A percentile compares a stretch with the other conserved stretches of the same genome.
phyloP scores from a whole-genome alignment of 2,797 vertebrate genomes.

The Chaetophractus vellerosus region DNA sequence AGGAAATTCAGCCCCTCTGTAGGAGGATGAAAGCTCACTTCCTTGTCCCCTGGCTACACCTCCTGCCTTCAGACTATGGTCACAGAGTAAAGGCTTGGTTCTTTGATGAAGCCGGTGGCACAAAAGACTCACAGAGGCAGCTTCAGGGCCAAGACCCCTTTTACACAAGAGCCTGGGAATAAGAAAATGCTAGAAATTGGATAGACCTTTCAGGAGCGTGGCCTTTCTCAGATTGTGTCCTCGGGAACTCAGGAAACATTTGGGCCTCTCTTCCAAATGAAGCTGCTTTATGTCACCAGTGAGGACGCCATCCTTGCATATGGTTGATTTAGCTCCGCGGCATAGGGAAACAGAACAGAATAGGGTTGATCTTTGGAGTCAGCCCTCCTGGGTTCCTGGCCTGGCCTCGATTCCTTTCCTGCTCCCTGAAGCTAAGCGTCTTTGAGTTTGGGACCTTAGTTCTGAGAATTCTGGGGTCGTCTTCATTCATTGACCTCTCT shows the following conservation, averaged over 20 bases:
- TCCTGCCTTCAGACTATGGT: neutral
- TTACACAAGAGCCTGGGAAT: conserved; percentile 60
- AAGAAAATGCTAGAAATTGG: neutral
- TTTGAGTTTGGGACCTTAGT: neutral
- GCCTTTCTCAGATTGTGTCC: neutral
- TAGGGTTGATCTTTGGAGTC: neutral
- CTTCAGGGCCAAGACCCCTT: conserved; percentile 52
- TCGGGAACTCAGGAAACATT: neutral
- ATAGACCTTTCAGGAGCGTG: neutral
- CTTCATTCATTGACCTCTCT: neutral
- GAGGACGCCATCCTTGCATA: rapidly evolving
- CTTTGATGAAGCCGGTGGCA: conserved; percentile 80
- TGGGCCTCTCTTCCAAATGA: neutral
- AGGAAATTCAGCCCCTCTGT: neutral
- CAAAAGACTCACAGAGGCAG: conserved; percentile 55
- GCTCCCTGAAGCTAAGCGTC: neutral
- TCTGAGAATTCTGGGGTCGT: neutral
- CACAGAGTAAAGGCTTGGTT: neutral
- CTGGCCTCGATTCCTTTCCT: neutral
- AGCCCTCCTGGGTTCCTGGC: rapidly evolving
- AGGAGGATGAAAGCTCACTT: conserved; percentile 79
- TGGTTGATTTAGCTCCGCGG: neutral
- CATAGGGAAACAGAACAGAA: neutral
- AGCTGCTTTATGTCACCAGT: neutral
- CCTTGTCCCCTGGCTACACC: neutral